These are phyloP conservation scores for Lasioglossum vierecki DNA, from an alignment of 2,888 invertebrate genomes.

Conservation along the genomic window DNA sequence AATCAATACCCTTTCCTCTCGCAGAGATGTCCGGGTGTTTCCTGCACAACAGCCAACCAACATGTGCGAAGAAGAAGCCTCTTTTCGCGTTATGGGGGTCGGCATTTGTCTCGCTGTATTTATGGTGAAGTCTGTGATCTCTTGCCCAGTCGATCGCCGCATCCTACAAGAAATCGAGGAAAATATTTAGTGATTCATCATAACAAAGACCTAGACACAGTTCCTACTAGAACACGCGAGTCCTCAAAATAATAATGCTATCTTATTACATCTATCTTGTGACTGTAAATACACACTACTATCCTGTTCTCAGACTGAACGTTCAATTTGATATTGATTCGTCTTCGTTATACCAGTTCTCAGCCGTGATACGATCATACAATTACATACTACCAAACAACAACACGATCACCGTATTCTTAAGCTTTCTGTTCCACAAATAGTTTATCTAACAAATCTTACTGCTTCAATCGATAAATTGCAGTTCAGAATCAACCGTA, in stretches of 20 bases:
- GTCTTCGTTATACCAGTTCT: not conserved
- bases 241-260: too few species aligned
- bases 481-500: not conserved
- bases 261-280: not conserved
- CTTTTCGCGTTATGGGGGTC: constrained; percentile 96
- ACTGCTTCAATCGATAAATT: not conserved
- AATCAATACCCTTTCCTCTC: constrained; percentile 94
- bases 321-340: not conserved
- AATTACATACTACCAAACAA: too few species aligned
- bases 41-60: constrained; percentile 96
- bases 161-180: constrained; percentile 85
- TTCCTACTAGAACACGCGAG: not conserved
- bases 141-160: constrained; percentile 92
- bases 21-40: constrained; percentile 95
- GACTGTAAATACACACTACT: not conserved
- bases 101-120: constrained; percentile 96
- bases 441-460: not conserved
- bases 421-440: not conserved
- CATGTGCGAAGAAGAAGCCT: constrained; percentile 98
- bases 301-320: not conserved
- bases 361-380: too few species aligned
- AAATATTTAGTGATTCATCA: not conserved
- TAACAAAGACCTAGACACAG: not conserved
- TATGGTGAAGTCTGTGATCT: constrained; percentile 94
- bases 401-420: not conserved